Percentiles rank a stretch among this genome's conserved stretches.
Conservation (phyloP, 2,888 invertebrate species). For the Leptinotarsa haldemani region DNA sequence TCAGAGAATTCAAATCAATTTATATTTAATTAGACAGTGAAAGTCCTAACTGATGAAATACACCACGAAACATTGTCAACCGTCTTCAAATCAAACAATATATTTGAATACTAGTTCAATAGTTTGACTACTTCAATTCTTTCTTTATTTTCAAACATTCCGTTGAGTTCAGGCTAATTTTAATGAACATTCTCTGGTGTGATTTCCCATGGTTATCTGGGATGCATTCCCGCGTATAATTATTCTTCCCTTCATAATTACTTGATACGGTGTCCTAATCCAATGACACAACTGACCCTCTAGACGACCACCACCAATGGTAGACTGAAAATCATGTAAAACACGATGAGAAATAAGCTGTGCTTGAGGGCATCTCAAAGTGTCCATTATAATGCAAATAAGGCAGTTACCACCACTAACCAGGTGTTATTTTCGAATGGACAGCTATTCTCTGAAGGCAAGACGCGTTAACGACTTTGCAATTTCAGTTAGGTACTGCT, state of each 20-base stretch:
- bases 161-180: background rate
- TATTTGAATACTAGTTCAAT: background rate
- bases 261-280: constrained; percentile 57
- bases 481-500: constrained; percentile 59
- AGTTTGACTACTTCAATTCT: background rate
- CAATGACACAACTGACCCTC: constrained; percentile 61
- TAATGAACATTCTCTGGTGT: constrained; percentile 17
- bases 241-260: constrained; percentile 63
- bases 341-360: constrained; percentile 45
- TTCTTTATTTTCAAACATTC: background rate
- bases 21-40: too few relatives aligned
- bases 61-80: too few relatives aligned
- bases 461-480: constrained; percentile 63
- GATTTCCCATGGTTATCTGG: constrained; percentile 49
- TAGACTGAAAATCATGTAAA: constrained; percentile 36
- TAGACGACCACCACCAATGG: constrained; percentile 47
- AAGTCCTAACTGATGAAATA: too few relatives aligned
- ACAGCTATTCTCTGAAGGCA: constrained; percentile 62
- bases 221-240: constrained; percentile 52
- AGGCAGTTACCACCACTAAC: constrained; percentile 60
- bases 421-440: constrained; percentile 63
- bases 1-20: too few relatives aligned
- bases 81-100: too few relatives aligned
- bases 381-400: constrained; percentile 63
- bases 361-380: constrained; percentile 46